Conservation (phyloP, 2,797 vertebrate genomes). For the Nasua narica region DNA sequence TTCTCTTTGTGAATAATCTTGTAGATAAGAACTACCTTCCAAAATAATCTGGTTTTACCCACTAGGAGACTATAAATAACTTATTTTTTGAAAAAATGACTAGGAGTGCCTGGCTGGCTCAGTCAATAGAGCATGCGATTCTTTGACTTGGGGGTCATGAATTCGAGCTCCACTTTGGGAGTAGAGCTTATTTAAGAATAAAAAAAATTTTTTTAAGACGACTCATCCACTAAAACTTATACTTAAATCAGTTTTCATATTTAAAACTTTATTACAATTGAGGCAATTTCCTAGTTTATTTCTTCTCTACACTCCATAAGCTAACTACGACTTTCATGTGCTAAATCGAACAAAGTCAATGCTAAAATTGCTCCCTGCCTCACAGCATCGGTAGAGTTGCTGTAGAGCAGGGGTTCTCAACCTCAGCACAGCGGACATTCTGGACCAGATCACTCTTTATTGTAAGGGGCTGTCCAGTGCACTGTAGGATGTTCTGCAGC, state of each 20-base stretch:
- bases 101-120: not conserved
- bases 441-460: not conserved
- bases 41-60: not conserved
- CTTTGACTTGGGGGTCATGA: not conserved
- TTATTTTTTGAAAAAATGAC: not conserved
- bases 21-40: conserved; percentile 2
- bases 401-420: not conserved
- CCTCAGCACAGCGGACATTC: not conserved
- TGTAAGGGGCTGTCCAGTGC: not conserved
- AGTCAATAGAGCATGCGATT: not conserved
- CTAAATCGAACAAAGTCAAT: not conserved
- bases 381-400: not conserved
- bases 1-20: not conserved
- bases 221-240: not conserved
- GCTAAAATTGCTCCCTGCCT: not conserved
- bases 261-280: not conserved
- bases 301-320: not conserved
- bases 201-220: not conserved
- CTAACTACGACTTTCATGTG: not conserved
- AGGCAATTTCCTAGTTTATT: not conserved
- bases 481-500: not conserved
- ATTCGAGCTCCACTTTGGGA: not conserved
- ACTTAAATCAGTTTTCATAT: not conserved
- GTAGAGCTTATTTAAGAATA: not conserved
- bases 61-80: not conserved